A percentile compares a stretch with the other conserved stretches of the same genome.
These are phyloP conservation scores for Drosophila multiciliata DNA, from an alignment of 2,888 invertebrate genomes.

Conservation along the genomic window DNA sequence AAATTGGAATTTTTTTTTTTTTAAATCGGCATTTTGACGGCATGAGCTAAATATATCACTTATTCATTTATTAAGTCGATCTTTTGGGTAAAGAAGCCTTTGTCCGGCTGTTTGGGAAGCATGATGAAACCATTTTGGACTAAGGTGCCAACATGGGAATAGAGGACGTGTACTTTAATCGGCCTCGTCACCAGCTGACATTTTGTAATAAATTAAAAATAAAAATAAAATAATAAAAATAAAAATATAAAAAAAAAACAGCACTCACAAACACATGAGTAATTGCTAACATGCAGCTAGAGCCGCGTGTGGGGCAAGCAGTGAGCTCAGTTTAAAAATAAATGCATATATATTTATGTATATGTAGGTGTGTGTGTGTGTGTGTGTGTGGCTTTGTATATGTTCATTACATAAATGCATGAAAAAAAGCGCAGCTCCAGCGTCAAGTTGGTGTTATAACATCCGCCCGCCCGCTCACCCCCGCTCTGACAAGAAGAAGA, in stretches of 20 bases:
- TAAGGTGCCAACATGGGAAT: background rate
- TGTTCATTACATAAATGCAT: slow-evolving; percentile 1
- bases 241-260: background rate
- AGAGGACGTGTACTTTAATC: too few species aligned
- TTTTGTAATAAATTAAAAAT: background rate
- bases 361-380: background rate
- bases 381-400: background rate
- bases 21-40: too few species aligned
- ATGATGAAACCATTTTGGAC: background rate
- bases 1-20: background rate
- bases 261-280: background rate
- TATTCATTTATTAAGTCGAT: background rate
- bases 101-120: background rate
- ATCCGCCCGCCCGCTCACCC: slow-evolving; percentile 7
- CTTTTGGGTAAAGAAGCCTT: background rate
- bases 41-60: too few species aligned
- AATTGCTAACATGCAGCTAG: slow-evolving; percentile 5
- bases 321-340: slow-evolving; percentile 25
- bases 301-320: slow-evolving; percentile 38
- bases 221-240: background rate
- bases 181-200: background rate
- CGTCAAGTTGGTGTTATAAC: slow-evolving; percentile 51
- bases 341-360: background rate
- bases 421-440: slow-evolving; percentile 23
- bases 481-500: background rate